Evolutionary conservation across 2,113 vertebrate species (phyloP).

Genomic region (Sclerurus mexicanus): DNA sequence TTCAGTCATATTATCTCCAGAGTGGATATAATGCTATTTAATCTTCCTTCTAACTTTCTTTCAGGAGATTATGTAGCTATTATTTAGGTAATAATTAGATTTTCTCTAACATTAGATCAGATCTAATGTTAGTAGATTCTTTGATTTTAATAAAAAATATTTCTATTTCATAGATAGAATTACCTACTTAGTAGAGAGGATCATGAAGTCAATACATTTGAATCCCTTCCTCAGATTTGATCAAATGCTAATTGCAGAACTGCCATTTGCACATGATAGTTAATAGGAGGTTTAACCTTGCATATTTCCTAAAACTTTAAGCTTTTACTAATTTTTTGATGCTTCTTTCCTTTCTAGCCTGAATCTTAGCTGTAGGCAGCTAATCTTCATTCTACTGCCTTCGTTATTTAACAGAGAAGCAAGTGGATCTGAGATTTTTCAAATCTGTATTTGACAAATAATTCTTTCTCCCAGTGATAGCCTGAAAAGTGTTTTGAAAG

Average conservation of each 20-base stretch:
- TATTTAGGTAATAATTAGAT: constrained; percentile 19
- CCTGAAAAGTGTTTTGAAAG: not conserved
- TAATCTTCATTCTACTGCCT: not conserved
- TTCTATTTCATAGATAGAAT: not conserved
- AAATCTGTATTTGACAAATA: not conserved
- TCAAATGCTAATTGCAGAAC: constrained; percentile 13
- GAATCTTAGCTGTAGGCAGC: not conserved
- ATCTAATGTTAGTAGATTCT: not conserved
- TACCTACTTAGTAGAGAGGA: not conserved
- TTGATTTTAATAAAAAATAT: constrained; percentile 28
- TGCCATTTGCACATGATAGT: not conserved
- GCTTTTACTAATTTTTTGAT: not conserved
- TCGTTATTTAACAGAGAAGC: not conserved
- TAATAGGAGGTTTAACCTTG: not conserved
- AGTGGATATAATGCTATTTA: not conserved
- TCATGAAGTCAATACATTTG: not conserved
- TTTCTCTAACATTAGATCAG: constrained; percentile 2
- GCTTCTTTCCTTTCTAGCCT: not conserved
- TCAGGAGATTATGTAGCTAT: not conserved
- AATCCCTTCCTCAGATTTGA: not conserved
- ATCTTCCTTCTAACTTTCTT: not conserved
- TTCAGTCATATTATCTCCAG: not conserved
- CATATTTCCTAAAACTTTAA: not conserved
- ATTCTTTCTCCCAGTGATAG: not conserved
- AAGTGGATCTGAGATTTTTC: not conserved